phyloP scores from a whole-genome alignment of 2,113 vertebrate genomes.

The Cephalophus harveyi region DNA sequence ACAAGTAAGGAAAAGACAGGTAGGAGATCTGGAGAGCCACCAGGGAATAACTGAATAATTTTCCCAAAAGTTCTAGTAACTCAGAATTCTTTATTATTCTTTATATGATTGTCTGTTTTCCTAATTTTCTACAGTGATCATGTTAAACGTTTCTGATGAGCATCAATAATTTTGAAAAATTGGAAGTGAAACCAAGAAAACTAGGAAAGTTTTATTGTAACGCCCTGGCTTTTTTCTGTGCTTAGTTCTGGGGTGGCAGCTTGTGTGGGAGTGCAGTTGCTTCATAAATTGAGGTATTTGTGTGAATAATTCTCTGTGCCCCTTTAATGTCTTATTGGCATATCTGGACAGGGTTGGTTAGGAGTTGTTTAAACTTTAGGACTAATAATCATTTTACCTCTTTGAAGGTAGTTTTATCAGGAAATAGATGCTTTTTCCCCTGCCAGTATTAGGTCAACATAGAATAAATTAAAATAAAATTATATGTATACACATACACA shows the following conservation, averaged over 20 bases:
- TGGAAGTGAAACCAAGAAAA: not conserved
- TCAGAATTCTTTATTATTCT: not conserved
- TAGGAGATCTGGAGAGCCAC: not conserved
- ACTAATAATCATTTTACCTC: not conserved
- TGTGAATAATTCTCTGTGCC: not conserved
- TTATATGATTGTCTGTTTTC: not conserved
- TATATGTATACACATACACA: not conserved
- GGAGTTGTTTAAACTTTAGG: not conserved
- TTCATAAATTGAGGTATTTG: not conserved
- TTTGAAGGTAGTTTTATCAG: constrained; percentile 5
- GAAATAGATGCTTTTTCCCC: not conserved
- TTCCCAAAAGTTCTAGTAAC: not conserved
- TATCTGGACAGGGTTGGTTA: not conserved
- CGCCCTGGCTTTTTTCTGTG: not conserved
- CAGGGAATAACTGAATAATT: not conserved
- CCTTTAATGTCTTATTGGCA: not conserved
- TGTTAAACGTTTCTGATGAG: not conserved
- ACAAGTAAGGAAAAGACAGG: not conserved
- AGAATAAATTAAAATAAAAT: not conserved
- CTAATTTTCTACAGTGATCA: not conserved
- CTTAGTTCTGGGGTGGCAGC: not conserved
- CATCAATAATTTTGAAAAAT: not conserved
- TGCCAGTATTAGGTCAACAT: not conserved
- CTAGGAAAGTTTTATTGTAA: not conserved
- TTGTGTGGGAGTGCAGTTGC: not conserved